Conservation (phyloP, 1,140 invertebrate genomes). For the Apis laboriosa region DNA sequence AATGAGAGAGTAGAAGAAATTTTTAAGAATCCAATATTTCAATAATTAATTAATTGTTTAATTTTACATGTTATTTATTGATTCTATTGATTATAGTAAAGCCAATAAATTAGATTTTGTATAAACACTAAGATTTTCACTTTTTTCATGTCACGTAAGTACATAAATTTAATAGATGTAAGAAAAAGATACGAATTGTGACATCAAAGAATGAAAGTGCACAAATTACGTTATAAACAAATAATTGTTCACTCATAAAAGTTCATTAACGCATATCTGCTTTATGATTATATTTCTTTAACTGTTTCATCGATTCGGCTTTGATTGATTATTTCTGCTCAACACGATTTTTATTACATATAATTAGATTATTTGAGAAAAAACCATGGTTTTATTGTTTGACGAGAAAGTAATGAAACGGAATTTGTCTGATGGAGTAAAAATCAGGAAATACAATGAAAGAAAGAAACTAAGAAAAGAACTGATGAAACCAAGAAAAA, state of each 20-base stretch:
- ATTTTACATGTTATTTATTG: too few relatives aligned
- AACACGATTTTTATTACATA: conserved; percentile 4
- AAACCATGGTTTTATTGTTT: background rate
- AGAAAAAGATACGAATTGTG: background rate
- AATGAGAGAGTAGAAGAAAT: too few relatives aligned
- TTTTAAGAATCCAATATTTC: too few relatives aligned
- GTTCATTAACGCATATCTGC: background rate
- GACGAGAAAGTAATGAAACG: background rate
- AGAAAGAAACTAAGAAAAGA: background rate
- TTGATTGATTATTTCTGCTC: background rate
- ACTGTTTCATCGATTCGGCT: background rate
- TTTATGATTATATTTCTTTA: background rate
- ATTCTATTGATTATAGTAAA: background rate
- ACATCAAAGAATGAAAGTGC: background rate
- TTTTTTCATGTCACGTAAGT: background rate
- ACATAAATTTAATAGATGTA: background rate
- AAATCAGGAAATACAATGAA: background rate
- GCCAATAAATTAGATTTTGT: background rate
- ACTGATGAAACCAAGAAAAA: background rate
- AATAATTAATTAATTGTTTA: too few relatives aligned
- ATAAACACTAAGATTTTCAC: background rate
- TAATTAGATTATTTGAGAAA: background rate
- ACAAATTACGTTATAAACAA: background rate
- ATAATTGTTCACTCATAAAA: background rate
- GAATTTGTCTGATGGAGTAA: background rate